A percentile compares a stretch with the other conserved stretches of the same genome.
Evolutionary conservation across 2,797 vertebrate species (phyloP).

Genomic region (Periparus ater): DNA sequence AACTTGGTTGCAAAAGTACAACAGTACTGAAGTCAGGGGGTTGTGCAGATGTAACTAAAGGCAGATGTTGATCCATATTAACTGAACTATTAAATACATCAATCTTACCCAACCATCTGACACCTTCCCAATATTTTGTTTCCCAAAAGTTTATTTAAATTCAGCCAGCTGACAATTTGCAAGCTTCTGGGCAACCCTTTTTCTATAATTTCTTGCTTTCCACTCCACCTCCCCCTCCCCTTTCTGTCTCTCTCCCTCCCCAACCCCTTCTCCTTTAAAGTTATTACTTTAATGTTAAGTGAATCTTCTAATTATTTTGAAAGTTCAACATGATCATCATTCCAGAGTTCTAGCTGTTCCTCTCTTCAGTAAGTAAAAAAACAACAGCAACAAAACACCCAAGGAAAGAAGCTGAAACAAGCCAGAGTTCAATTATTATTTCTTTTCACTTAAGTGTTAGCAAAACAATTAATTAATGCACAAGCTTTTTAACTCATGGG

Average conservation of each 20-base stretch:
- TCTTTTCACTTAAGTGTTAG: neutral
- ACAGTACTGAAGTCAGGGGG: constrained; percentile 16
- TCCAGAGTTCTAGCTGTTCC: neutral
- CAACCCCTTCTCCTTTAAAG: neutral
- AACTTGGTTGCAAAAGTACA: constrained; percentile 44
- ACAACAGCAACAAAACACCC: neutral
- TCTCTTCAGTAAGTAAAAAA: neutral
- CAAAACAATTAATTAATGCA: neutral
- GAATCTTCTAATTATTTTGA: constrained; percentile 10
- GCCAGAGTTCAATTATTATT: neutral
- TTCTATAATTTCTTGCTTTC: neutral
- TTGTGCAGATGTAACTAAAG: constrained; percentile 59
- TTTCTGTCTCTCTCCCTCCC: too few relatives aligned
- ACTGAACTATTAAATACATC: constrained; percentile 58
- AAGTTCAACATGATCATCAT: neutral
- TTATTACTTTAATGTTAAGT: neutral
- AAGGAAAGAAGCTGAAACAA: constrained; percentile 17
- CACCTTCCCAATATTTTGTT: neutral
- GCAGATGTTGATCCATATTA: constrained; percentile 65
- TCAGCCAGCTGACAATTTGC: constrained; percentile 18
- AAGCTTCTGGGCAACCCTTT: constrained; percentile 23
- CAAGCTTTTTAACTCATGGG: neutral
- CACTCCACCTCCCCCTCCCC: neutral
- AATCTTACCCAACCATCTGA: constrained; percentile 51
- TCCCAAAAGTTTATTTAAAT: constrained; percentile 43